phyloP scores from a whole-genome alignment of 2,888 invertebrate genomes.

The Halictus ligatus region DNA sequence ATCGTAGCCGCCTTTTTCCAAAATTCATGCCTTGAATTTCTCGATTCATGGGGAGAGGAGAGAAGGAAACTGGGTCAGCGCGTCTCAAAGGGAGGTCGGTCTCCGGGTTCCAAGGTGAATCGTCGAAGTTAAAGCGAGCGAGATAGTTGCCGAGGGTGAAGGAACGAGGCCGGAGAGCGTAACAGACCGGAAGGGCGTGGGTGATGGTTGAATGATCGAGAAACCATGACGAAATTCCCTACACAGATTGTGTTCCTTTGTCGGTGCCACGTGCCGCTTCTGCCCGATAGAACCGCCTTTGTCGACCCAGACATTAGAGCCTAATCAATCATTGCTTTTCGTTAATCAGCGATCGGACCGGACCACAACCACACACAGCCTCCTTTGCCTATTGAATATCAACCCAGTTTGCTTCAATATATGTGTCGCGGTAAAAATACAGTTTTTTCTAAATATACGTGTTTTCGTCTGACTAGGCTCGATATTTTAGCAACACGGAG shows the following conservation, averaged over 20 bases:
- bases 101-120: constrained; percentile 59
- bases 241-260: constrained; percentile 59
- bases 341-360: constrained; percentile 36
- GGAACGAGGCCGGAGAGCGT: constrained; percentile 28
- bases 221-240: constrained; percentile 57
- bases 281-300: constrained; percentile 26
- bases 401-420: not conserved
- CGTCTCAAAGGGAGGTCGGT: constrained; percentile 62
- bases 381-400: not conserved
- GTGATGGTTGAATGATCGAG: constrained; percentile 54
- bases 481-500: no score
- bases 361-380: not conserved
- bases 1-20: constrained; percentile 50
- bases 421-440: not conserved
- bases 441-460: no score
- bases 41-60: constrained; percentile 55
- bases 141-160: constrained; percentile 36
- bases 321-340: constrained; percentile 39
- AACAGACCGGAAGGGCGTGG: constrained; percentile 48
- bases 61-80: constrained; percentile 63
- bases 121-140: constrained; percentile 58
- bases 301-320: constrained; percentile 17
- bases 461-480: no score
- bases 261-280: constrained; percentile 33
- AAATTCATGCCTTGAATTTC: constrained; percentile 64